A percentile compares a stretch with the other conserved stretches of the same genome.
Conservation (phyloP, 2,888 invertebrate species). For the Eremobia ochroleuca region DNA sequence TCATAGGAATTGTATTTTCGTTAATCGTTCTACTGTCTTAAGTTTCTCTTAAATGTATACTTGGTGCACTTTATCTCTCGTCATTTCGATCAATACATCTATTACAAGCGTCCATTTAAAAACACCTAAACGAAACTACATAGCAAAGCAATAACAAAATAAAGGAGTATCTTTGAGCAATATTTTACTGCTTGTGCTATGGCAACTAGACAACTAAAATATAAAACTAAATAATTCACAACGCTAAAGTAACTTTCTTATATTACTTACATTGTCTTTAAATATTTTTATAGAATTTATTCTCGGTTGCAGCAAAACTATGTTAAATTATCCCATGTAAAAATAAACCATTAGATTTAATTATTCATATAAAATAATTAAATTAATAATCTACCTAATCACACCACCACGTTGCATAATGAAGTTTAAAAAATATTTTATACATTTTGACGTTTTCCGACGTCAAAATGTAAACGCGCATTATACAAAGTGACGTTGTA, state of each 20-base stretch:
- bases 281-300: conserved; percentile 39
- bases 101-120: conserved; percentile 74
- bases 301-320: conserved; percentile 53
- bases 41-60: conserved; percentile 65
- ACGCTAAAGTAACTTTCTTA: conserved; percentile 65
- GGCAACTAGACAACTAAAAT: conserved; percentile 74
- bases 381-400: conserved; percentile 43
- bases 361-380: conserved; percentile 58
- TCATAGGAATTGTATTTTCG: conserved; percentile 72
- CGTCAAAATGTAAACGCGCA: conserved; percentile 22
- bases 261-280: conserved; percentile 56
- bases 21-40: conserved; percentile 58
- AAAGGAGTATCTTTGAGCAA: conserved; percentile 80
- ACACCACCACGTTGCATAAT: conserved; percentile 20
- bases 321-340: conserved; percentile 17
- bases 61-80: conserved; percentile 74
- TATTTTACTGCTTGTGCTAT: conserved; percentile 78
- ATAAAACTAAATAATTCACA: conserved; percentile 67
- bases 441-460: conserved; percentile 28
- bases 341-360: conserved; percentile 48
- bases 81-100: conserved; percentile 66
- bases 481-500: conserved; percentile 48
- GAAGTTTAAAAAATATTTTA: conserved; percentile 9
- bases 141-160: conserved; percentile 75
- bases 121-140: conserved; percentile 72